Conservation (phyloP, 2,113 vertebrate species). For the Myotis lucifugus region DNA sequence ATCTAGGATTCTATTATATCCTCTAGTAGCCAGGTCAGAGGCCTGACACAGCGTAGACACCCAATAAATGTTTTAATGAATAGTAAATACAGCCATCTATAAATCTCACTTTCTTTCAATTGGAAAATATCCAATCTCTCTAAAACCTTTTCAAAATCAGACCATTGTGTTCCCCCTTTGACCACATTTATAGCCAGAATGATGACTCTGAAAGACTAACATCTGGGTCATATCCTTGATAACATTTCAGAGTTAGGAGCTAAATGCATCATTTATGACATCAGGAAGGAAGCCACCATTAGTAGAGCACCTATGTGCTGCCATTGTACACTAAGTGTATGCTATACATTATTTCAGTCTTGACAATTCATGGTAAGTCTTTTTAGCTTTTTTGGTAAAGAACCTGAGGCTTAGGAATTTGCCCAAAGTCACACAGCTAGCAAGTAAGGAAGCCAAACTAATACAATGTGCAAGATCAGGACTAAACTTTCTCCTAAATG, state of each 20-base stretch:
- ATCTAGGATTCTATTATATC: not conserved
- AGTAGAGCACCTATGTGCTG: not conserved
- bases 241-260: slow-evolving; percentile 10
- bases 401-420: slow-evolving; percentile 50
- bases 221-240: not conserved
- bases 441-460: slow-evolving; percentile 56
- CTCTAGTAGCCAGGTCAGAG: not conserved
- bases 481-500: slow-evolving; percentile 58
- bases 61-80: not conserved
- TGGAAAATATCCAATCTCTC: not conserved
- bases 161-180: not conserved
- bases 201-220: not conserved
- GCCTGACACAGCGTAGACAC: not conserved
- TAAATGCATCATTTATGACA: not conserved
- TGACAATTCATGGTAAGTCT: not conserved
- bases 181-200: not conserved
- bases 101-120: slow-evolving; percentile 10
- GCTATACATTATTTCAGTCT: not conserved
- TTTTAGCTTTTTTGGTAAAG: slow-evolving; percentile 44
- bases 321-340: not conserved
- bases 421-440: slow-evolving; percentile 25
- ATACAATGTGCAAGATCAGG: slow-evolving; percentile 58
- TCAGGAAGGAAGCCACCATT: not conserved
- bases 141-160: slow-evolving; percentile 20
- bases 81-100: not conserved